Evolutionary conservation across 2,888 invertebrate species (phyloP), one percentile per base, ranked within the genome.

Genomic region (Selenia dentaria): DNA sequence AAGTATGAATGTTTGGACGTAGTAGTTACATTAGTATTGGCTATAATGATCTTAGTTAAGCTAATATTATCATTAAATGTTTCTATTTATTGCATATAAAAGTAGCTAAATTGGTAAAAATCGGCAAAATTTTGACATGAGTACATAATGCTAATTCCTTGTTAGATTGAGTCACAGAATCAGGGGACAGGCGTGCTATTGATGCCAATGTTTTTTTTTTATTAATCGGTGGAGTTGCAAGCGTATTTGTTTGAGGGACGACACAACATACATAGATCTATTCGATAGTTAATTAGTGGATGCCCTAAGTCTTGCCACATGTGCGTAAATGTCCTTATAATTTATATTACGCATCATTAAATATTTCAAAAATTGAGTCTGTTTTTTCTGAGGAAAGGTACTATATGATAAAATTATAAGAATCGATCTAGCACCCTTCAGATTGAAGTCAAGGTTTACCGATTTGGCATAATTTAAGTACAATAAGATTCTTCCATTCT

Each of bases 261-360:
- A 83, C 81, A 87, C 87, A 85, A 88, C 81, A 85, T 75, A 79
- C 70, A 83, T 48, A 52, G 34, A 59, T 41, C 48, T 54, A 54
- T 32, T 33, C 40, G 26, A 50, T 36, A 52, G 39, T 47, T 56
- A 40, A 42, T 41, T 37, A 48, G 36, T 48, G 37, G 33, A 32
- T 45, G 45, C 45, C 45, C 41, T 45, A 45, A 51, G 28, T 34
- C 33, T 26, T 26, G 37, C 41, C 45, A 26, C 6, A 18, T 51
- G 45, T 42, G 50, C 41, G 50, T 45, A 34, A 45, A 51, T 45
- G 38, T 35, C 33, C 27, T 20, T 36, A 47, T 34, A 34, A 31
- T 46, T 12, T 39, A 28, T 39, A 39, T n/a, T n/a, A n/a, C n/a
- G n/a, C n/a, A n/a, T n/a, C n/a, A n/a, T n/a, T n/a, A n/a, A n/a